phyloP scores from a whole-genome alignment of 2,888 invertebrate species.

The Drosophila vallismaia region DNA sequence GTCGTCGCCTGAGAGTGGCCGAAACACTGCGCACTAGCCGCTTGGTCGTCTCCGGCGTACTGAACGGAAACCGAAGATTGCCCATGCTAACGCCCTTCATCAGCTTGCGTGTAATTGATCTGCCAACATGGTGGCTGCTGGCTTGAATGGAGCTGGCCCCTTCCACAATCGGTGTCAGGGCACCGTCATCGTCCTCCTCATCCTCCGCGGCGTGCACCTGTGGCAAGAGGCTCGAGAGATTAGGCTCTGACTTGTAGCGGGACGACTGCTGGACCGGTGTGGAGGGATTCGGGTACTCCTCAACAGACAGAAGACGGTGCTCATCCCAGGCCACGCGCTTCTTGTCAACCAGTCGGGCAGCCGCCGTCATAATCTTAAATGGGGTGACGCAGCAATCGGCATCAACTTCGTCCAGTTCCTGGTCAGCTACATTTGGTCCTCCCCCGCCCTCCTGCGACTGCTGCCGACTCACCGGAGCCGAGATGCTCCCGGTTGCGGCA shows the following conservation, averaged over 20 bases:
- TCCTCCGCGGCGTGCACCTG: constrained; percentile 34
- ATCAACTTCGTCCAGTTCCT: constrained; percentile 59
- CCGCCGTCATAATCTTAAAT: constrained; percentile 68
- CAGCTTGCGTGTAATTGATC: constrained; percentile 77
- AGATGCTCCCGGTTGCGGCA: constrained; percentile 56
- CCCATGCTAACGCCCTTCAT: constrained; percentile 84
- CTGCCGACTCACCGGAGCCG: constrained; percentile 81
- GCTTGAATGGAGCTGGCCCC: constrained; percentile 42
- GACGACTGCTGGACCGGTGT: constrained; percentile 74
- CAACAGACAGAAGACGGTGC: constrained; percentile 62
- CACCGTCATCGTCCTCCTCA: constrained; percentile 28
- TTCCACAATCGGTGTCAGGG: constrained; percentile 54
- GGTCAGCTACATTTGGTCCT: constrained; percentile 37
- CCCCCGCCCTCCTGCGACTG: constrained; percentile 68
- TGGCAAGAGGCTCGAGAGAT: constrained; percentile 74
- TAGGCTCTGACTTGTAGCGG: constrained; percentile 83
- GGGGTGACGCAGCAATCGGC: constrained; percentile 70
- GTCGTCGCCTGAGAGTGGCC: constrained; percentile 68
- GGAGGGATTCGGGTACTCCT: constrained; percentile 68
- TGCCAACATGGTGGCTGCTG: constrained; percentile 49
- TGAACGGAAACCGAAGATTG: constrained; percentile 81
- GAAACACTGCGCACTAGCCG: constrained; percentile 76
- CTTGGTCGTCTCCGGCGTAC: constrained; percentile 77
- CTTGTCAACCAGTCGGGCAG: constrained; percentile 67
- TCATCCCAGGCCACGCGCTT: constrained; percentile 79